Evolutionary conservation across 92 coral and sea anemone genomes (phyloP), one percentile per base, ranked within the genome.

Genomic region (Epizoanthus stellaris): DNA sequence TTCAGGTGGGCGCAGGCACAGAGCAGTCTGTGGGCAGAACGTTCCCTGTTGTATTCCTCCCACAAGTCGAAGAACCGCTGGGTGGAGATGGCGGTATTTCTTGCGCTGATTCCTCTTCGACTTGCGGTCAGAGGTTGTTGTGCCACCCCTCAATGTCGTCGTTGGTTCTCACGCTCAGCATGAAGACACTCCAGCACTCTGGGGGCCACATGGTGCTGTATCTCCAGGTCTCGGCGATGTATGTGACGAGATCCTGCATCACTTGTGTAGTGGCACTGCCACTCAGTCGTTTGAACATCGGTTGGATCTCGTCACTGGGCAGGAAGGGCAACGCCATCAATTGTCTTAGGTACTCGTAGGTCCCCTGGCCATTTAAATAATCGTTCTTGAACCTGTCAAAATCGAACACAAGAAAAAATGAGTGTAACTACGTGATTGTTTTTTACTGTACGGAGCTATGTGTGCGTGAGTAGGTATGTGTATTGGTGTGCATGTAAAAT

Each of bases 261-360:
- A 36, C 36, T 25, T 72, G 77, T 17, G 58, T 72, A 15, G 60
- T 72, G 34, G 49, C 60, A 72, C 21, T 11, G 5, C 16, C 25
- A 36, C 60, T 54, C 20, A 45, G 77, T 36, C 25, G 57, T 52
- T 70, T 10, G 34, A 70, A 70, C n/a, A 23, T 52, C 6, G 20
- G 40, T 43, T 47, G 75, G 20, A 70, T 70, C 34, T 70, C n/a
- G 53, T 70, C 57, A 0, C 58, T 14, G 17, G 64, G 64, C 5
- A 72, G 39, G 77, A 72, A 42, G 10, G 59, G 60, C 21, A 45
- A 72, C 1, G 60, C 54, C 77, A 72, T 72, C 12, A 72, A 25
- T 72, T 72, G 19, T 45, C 52, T 45, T 45, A 45, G 3, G 52
- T 45, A 45, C 9, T 5, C 52, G 52, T 45, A 45, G 8, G 52